Percentiles rank a stretch among this genome's conserved stretches.
phyloP scores from a whole-genome alignment of 2,113 vertebrate genomes.

The Corythaixoides concolor region DNA sequence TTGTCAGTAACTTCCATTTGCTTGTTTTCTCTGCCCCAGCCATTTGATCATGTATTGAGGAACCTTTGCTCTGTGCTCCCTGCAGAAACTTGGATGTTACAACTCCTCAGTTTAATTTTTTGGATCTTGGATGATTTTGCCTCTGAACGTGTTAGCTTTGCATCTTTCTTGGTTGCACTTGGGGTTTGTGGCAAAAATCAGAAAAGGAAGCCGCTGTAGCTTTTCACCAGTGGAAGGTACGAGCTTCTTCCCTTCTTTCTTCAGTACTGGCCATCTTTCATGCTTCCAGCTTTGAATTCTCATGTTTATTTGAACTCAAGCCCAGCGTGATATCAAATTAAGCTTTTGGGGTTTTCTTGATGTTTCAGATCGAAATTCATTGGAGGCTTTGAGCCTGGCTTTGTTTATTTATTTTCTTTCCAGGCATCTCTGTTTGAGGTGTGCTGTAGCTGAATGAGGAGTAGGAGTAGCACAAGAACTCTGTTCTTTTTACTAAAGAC shows the following conservation, averaged over 20 bases:
- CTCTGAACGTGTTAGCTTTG: neutral
- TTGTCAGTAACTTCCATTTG: neutral
- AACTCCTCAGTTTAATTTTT: neutral
- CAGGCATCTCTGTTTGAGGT: neutral
- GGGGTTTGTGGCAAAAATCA: neutral
- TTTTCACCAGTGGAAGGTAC: neutral
- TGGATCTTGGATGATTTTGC: neutral
- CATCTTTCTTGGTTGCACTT: neutral
- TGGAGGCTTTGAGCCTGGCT: neutral
- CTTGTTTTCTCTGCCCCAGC: neutral
- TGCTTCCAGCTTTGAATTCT: slow-evolving; percentile 11
- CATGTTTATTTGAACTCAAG: neutral
- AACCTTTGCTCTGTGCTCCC: neutral
- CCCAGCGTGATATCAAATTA: neutral
- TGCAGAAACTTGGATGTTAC: neutral
- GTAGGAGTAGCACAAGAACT: neutral
- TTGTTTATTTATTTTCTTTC: slow-evolving; percentile 22
- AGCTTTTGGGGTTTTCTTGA: slow-evolving; percentile 6
- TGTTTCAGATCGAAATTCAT: neutral
- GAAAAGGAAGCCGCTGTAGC: neutral
- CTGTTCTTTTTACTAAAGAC: neutral
- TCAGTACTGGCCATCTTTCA: neutral
- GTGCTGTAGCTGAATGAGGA: neutral
- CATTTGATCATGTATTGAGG: neutral
- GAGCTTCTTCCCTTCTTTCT: neutral